Conservation (phyloP, 2,797 vertebrate genomes). For the Poecile montanus region DNA sequence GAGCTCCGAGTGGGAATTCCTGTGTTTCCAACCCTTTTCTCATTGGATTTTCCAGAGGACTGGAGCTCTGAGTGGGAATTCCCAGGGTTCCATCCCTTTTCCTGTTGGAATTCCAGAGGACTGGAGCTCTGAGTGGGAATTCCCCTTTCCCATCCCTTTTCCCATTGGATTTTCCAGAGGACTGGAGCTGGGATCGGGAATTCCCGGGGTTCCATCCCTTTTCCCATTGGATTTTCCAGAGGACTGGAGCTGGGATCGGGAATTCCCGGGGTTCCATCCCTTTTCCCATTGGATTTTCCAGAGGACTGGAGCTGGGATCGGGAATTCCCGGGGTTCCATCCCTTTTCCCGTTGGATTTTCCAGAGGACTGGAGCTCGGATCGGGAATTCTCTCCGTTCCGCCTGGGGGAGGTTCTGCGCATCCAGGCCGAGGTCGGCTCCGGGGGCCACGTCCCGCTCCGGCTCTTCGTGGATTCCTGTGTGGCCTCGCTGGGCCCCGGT, state of each 20-base stretch:
- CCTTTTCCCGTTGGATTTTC: background rate
- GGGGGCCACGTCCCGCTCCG: conserved; percentile 18
- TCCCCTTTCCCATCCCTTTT: too few relatives aligned
- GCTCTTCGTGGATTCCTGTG: background rate
- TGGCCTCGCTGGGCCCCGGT: background rate
- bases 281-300: too few relatives aligned
- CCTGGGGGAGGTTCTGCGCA: conserved; percentile 31
- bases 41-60: background rate
- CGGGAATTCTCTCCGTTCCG: background rate
- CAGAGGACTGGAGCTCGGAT: conserved; percentile 49
- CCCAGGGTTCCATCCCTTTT: too few relatives aligned
- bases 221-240: background rate
- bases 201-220: too few relatives aligned
- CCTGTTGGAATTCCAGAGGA: background rate
- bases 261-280: background rate
- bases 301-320: too few relatives aligned
- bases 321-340: too few relatives aligned
- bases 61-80: background rate
- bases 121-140: rapidly evolving
- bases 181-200: too few relatives aligned
- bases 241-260: conserved; percentile 30
- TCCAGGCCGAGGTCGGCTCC: conserved; percentile 36
- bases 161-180: too few relatives aligned
- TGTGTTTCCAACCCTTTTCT: background rate
- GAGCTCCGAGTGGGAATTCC: rapidly evolving